phyloP scores from a whole-genome alignment of 2,113 vertebrate genomes.

The Suricata suricatta region DNA sequence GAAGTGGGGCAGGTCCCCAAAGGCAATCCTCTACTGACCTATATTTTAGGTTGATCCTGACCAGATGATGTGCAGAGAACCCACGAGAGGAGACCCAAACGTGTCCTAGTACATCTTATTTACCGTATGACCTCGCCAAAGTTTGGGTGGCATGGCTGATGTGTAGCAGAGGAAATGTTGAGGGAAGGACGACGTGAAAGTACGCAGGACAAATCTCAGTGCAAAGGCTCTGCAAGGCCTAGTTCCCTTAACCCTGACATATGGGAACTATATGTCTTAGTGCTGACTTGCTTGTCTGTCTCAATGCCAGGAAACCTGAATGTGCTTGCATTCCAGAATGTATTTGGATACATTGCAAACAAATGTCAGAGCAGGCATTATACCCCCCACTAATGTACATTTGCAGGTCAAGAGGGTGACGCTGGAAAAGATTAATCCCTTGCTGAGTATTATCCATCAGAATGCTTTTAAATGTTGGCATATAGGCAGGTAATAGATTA shows the following conservation, averaged over 20 bases:
- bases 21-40: not conserved
- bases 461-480: conserved; percentile 79
- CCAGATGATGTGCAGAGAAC: not conserved
- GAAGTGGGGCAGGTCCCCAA: not conserved
- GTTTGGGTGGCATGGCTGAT: not conserved
- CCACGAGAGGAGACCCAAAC: not conserved
- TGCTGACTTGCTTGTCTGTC: conserved; percentile 70
- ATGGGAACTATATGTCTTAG: conserved; percentile 67
- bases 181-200: not conserved
- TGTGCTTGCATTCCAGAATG: conserved; percentile 65
- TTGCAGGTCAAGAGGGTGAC: conserved; percentile 79
- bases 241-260: conserved; percentile 34
- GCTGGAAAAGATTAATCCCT: conserved; percentile 81
- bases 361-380: conserved; percentile 78
- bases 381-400: conserved; percentile 75
- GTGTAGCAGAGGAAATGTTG: not conserved
- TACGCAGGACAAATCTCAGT: conserved; percentile 21
- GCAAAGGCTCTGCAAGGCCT: not conserved
- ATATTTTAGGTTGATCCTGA: not conserved
- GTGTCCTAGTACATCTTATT: not conserved
- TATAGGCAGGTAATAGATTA: conserved; percentile 78
- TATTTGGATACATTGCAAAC: conserved; percentile 77
- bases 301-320: conserved; percentile 72
- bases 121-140: not conserved
- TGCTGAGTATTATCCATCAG: conserved; percentile 78